Percentiles rank a stretch among this genome's conserved stretches.
These are phyloP conservation scores for Sebastes wilsoni DNA, from an alignment of 2,797 vertebrate genomes.

Conservation along the genomic window DNA sequence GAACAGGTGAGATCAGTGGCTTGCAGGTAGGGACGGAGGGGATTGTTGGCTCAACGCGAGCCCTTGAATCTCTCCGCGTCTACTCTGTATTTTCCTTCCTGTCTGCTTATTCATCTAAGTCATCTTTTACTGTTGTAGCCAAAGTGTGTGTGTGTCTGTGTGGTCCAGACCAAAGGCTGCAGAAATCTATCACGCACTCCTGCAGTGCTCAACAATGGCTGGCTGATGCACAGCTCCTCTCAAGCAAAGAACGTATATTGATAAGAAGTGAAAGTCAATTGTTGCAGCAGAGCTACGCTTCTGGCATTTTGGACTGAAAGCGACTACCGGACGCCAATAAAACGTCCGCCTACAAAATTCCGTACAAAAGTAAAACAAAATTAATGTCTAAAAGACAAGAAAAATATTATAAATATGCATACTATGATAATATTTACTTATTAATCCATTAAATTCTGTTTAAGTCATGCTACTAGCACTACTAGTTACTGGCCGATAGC, in stretches of 20 bases:
- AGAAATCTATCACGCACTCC: constrained; percentile 25
- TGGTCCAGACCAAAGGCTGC: constrained; percentile 6
- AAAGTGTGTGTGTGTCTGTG: constrained; percentile 16
- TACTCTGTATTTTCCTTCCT: background rate
- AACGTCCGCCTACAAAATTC: too few relatives aligned
- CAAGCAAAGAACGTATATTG: background rate
- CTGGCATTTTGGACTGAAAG: too few relatives aligned
- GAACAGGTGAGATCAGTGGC: constrained; percentile 86
- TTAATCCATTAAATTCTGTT: too few relatives aligned
- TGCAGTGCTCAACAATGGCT: constrained; percentile 11
- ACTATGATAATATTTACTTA: too few relatives aligned
- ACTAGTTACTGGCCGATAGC: too few relatives aligned
- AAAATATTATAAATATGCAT: too few relatives aligned
- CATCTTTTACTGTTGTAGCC: constrained; percentile 1
- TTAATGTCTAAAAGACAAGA: too few relatives aligned
- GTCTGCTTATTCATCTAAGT: constrained; percentile 11
- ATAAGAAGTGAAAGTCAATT: too few relatives aligned
- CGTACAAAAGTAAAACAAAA: too few relatives aligned
- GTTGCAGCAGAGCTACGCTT: too few relatives aligned
- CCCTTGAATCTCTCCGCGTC: background rate
- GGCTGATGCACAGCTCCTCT: constrained; percentile 22
- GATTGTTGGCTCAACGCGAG: background rate
- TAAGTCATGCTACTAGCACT: too few relatives aligned
- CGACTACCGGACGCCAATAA: too few relatives aligned
- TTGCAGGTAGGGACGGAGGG: background rate